A percentile compares a stretch with the other conserved stretches of the same genome.
Evolutionary conservation across 2,888 invertebrate genomes (phyloP).

Genomic region (Agonopterix arenella): DNA sequence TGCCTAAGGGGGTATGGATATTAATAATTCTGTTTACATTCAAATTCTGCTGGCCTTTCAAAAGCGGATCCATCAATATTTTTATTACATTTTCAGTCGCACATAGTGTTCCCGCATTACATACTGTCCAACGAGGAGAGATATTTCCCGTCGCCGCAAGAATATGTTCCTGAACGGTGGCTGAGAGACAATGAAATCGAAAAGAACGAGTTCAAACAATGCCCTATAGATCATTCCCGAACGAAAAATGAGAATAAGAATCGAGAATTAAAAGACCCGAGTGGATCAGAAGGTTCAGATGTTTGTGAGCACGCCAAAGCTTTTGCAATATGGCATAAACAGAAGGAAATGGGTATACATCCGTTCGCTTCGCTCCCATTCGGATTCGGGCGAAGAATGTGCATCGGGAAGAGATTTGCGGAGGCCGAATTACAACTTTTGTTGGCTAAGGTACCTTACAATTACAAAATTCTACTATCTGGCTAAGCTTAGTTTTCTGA

Average conservation of each 20-base stretch:
- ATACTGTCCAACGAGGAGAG: constrained; percentile 83
- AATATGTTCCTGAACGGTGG: constrained; percentile 88
- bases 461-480: too few species aligned
- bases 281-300: not conserved
- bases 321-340: constrained; percentile 43
- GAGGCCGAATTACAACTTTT: constrained; percentile 87
- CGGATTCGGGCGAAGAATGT: constrained; percentile 86
- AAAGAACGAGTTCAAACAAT: constrained; percentile 12
- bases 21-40: constrained; percentile 5
- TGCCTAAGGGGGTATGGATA: constrained; percentile 86
- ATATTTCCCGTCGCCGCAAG: constrained; percentile 83
- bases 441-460: constrained; percentile 79
- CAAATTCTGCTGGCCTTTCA: too few species aligned
- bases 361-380: constrained; percentile 86
- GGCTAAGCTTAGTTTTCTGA: too few species aligned
- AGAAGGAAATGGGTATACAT: constrained; percentile 79
- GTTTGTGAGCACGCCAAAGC: constrained; percentile 19
- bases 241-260: not conserved
- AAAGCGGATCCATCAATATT: too few species aligned
- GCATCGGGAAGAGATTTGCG: constrained; percentile 87
- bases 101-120: constrained; percentile 87
- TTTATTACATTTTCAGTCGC: constrained; percentile 76
- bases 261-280: not conserved
- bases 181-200: constrained; percentile 66
- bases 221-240: not conserved